A percentile compares a stretch with the other conserved stretches of the same genome.
These are phyloP conservation scores for Otus sunia DNA, from an alignment of 2,113 vertebrate genomes.

Conservation along the genomic window DNA sequence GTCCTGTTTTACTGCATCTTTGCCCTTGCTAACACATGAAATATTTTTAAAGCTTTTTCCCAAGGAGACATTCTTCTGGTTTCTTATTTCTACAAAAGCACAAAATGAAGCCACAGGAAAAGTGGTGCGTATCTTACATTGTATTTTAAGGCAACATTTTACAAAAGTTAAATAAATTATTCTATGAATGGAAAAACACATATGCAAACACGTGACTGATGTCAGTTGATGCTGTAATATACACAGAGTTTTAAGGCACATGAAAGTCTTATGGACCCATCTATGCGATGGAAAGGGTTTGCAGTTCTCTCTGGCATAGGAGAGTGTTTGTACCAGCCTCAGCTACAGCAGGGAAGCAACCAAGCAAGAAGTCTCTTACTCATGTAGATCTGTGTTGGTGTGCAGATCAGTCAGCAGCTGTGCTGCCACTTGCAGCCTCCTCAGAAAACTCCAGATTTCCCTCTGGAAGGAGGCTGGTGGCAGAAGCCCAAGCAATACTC, in stretches of 20 bases:
- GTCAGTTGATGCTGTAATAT: not conserved
- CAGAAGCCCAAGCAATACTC: not conserved
- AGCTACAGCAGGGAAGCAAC: not conserved
- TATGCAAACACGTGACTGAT: not conserved
- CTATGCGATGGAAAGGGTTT: not conserved
- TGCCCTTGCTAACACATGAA: not conserved
- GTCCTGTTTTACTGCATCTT: not conserved
- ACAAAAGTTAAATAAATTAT: not conserved
- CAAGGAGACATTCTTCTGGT: not conserved
- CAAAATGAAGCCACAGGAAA: not conserved
- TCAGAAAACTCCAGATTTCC: not conserved
- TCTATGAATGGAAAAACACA: not conserved
- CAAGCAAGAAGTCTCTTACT: not conserved
- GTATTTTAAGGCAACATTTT: not conserved
- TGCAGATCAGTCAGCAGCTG: not conserved
- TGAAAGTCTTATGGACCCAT: not conserved
- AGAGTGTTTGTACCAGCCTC: not conserved
- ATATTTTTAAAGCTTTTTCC: not conserved
- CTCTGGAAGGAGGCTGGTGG: not conserved
- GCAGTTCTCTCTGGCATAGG: not conserved
- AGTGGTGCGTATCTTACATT: not conserved
- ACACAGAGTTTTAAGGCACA: rapidly evolving
- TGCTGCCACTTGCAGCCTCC: not conserved
- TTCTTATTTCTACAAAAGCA: not conserved
- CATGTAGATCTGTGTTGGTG: too few relatives aligned